Base-by-base conservation (phyloP, 2,113 vertebrate genomes). In the Odocoileus virginianus region DNA sequence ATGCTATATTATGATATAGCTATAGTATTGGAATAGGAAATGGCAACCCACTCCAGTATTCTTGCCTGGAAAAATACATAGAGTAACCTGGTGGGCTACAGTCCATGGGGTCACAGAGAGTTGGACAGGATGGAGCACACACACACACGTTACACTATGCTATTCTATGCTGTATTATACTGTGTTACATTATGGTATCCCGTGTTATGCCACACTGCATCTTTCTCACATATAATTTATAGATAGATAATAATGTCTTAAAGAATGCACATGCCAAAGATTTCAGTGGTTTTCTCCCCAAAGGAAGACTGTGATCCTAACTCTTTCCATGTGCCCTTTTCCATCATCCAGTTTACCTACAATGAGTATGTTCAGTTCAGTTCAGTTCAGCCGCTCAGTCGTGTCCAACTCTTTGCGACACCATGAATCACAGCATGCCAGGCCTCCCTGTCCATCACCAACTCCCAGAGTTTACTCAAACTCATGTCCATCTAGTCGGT, bases 331-430 rank as follows among this genome's bases (percentile, higher is more conserved):
- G 3, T 0, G 6, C 27, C 36, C n/a, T 30, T 40, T 19, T 60
- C 36, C 14, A 0, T 3, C 6, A 0, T 25, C 23, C 7, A 6
- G 10, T 4, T 16, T 2, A 2, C 10, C 15, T 4, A 33, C 15
- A 6, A 0, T 0, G 23, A 81, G 14, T 7, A 1, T 3, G 14
- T 19, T 14, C 47, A 50, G 12, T 50, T 50, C 47, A 50, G 47
- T 50, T 50, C 47, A 50, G 47, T 50, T 13, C 47, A 13, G 12
- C 12, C 12, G 12, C 47, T 50, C 47, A 13, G 0, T 50, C 47
- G 3, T 50, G 12, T 50, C 47, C 12, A 12, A 50, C 47, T 50
- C 47, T 50, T 50, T 50, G 47, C 47, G 3, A 50, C 47, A 12
- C 12, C 47, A 13, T 50, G 47, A 50, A 50, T 50, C 47, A 1